These are phyloP conservation scores for Torymus tubicola DNA, from an alignment of 2,888 invertebrate genomes.

Conservation along the genomic window DNA sequence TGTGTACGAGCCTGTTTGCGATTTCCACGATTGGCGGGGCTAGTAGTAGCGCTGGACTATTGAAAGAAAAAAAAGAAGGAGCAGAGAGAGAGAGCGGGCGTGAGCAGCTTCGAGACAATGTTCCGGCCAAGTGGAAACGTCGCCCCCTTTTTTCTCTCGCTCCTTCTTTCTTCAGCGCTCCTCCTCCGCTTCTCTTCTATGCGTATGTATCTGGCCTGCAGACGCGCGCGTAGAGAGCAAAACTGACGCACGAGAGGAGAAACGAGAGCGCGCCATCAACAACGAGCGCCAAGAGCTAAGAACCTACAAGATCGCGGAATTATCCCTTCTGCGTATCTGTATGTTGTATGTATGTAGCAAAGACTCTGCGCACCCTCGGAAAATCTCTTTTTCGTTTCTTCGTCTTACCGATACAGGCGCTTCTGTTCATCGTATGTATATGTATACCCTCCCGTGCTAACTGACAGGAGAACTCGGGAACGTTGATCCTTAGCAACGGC, in stretches of 20 bases:
- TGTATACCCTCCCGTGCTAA: background rate
- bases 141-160: constrained; percentile 50
- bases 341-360: background rate
- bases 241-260: background rate
- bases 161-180: background rate
- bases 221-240: background rate
- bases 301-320: constrained; percentile 58
- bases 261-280: background rate
- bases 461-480: background rate
- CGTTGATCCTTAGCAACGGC: constrained; percentile 45
- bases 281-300: constrained; percentile 2
- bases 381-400: constrained; percentile 5
- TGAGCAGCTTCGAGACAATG: constrained; percentile 61
- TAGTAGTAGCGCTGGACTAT: constrained; percentile 62
- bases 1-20: background rate
- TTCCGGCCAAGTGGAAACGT: constrained; percentile 62
- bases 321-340: constrained; percentile 50
- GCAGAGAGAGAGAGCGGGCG: constrained; percentile 51
- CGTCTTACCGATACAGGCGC: background rate
- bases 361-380: constrained; percentile 5
- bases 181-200: background rate
- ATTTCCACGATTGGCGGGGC: constrained; percentile 33
- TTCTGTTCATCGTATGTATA: too few species aligned
- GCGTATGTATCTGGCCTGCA: background rate
- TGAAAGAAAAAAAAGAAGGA: constrained; percentile 55